Percentiles rank a stretch among this genome's conserved stretches.
phyloP scores from a whole-genome alignment of 2,797 vertebrate genomes.

The Sebastes kiyomatsui region DNA sequence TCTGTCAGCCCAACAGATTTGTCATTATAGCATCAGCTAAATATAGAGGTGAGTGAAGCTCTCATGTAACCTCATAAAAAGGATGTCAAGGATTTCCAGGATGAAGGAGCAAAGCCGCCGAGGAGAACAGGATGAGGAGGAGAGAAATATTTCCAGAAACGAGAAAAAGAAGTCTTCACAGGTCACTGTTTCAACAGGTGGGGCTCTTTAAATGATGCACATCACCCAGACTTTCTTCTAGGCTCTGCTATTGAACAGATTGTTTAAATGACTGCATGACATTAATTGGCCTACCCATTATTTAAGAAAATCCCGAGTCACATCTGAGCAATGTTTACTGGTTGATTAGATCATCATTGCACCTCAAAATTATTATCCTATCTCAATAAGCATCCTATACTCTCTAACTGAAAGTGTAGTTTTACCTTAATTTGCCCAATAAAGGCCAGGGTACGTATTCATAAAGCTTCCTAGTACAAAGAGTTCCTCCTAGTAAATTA shows the following conservation, averaged over 20 bases:
- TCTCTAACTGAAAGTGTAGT: background rate
- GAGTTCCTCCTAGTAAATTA: no score
- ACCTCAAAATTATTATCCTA: background rate
- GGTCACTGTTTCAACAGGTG: slow-evolving; percentile 33
- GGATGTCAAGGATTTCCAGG: slow-evolving; percentile 73
- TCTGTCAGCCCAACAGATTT: slow-evolving; percentile 53
- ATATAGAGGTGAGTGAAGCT: slow-evolving; percentile 60
- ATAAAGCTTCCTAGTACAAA: no score
- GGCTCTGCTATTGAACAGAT: background rate
- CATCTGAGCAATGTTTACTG: background rate
- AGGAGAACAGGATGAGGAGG: slow-evolving; percentile 19
- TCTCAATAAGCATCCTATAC: no score
- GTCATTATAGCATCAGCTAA: slow-evolving; percentile 64
- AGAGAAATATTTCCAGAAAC: slow-evolving; percentile 32
- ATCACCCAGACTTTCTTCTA: background rate
- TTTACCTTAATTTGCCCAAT: background rate
- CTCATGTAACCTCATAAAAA: slow-evolving; percentile 66
- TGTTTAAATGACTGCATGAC: background rate
- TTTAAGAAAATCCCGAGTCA: background rate
- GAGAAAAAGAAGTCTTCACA: slow-evolving; percentile 19
- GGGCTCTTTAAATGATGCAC: background rate
- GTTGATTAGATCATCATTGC: background rate
- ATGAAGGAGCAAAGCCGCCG: slow-evolving; percentile 43
- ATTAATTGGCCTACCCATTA: background rate
- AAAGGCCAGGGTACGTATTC: background rate